A percentile compares a stretch with the other conserved stretches of the same genome.
These are phyloP conservation scores for Pseudorhombus dupliciocellatus DNA, from an alignment of 2,113 vertebrate species.

Conservation along the genomic window DNA sequence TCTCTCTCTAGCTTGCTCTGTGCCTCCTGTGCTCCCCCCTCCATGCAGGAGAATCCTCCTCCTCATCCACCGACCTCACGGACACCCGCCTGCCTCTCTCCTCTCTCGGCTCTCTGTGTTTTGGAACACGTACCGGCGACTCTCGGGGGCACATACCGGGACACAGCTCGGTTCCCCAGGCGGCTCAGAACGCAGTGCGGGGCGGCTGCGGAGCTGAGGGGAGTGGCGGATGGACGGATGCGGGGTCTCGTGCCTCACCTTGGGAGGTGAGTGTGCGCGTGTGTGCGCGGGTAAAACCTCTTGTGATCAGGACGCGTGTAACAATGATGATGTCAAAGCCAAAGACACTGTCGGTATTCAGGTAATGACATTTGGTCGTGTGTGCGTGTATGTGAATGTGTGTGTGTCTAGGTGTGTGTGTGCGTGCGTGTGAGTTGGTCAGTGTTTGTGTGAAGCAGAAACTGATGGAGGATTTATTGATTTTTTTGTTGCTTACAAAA, in stretches of 20 bases:
- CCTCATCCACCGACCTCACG: background rate
- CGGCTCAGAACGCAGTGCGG: background rate
- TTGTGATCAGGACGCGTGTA: constrained; percentile 13
- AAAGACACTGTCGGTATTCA: constrained; percentile 31
- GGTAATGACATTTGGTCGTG: background rate
- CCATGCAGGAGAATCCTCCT: constrained; percentile 28
- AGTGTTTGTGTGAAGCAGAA: background rate
- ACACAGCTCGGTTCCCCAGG: background rate
- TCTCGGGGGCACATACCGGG: too few species aligned
- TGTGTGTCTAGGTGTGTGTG: too few species aligned
- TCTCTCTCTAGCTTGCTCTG: background rate
- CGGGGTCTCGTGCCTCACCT: constrained; percentile 50
- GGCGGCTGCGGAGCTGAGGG: constrained; percentile 13
- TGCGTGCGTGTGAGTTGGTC: too few species aligned
- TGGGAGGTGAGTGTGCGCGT: constrained; percentile 43
- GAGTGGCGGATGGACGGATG: constrained; percentile 14
- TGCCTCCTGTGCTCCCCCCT: too few species aligned
- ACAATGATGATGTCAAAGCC: constrained; percentile 45
- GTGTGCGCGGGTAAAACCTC: constrained; percentile 10
- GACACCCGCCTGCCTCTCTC: constrained; percentile 19
- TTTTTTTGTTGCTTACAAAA: too few species aligned
- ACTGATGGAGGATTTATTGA: too few species aligned
- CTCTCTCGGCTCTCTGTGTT: background rate
- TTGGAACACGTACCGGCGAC: too few species aligned
- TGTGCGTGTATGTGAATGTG: background rate